Base-by-base conservation (phyloP, 2,888 invertebrate genomes). In the Spisula subtruncata region DNA sequence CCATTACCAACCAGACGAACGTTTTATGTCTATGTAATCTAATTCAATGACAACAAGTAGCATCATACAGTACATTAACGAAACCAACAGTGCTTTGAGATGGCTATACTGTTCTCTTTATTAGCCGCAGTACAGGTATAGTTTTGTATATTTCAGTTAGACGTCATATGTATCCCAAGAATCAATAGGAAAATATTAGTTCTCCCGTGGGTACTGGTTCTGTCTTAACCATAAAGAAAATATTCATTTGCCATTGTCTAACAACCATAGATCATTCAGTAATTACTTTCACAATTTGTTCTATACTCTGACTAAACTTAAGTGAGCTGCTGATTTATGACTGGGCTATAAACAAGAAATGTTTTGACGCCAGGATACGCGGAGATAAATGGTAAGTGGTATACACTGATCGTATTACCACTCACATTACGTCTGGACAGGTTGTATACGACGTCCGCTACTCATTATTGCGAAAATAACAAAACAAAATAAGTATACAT, bases 201-300 rank as follows among this genome's bases (percentile, higher is more conserved):
- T 66, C 60, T 66, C 60, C 60, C n/a, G 25, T 10, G 60, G 25
- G 25, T 10, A 25, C 60, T 66, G 41, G n/a, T n/a, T 8, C 25
- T 25, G 60, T n/a, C 25, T 25, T 6, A 5, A 66, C 20, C 25
- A 66, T 25, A 66, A 66, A 66, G 25, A 66, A 66, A 66, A 66
- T 66, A 66, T 66, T 66, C 60, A 66, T 66, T 66, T 25, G 25
- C 60, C 25, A 66, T 66, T 66, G 60, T 66, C 60, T 66, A 66
- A 25, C 60, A 25, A 6, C n/a, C 60, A 25, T 25, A 6, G 60
- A 66, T 66, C 60, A 66, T n/a, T 66, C 25, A 0, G 60, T 66
- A 25, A 25, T 66, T 66, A 60, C 60, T 60, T 0, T 66, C n/a
- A 25, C 60, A 66, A 10, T 66, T 2, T 25, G 25, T 25, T 60